Evolutionary conservation across 2,888 invertebrate species (phyloP), one percentile per base, ranked within the genome.

Genomic region (Heliconius charithonia): DNA sequence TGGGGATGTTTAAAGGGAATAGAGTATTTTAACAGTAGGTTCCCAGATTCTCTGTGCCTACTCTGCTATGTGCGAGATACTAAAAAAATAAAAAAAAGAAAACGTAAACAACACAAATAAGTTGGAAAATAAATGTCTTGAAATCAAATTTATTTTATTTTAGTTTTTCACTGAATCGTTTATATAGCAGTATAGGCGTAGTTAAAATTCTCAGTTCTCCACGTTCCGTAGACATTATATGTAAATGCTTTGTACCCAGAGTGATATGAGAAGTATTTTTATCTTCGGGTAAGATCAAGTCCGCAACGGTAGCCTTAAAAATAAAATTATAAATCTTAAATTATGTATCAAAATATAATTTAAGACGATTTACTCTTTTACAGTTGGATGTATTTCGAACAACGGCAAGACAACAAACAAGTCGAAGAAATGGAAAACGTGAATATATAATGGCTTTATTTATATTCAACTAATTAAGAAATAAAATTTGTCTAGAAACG

Each of bases 301-400:
- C 22, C 22, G 13, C 16, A 56, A 56, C 51, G 51, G 51, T 9
- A 22, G 22, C 0, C 9, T 22, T 7, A 7, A 56, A 45, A 56
- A 56, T 2, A 56, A 56, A 22, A 56, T 56, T 56, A 22, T 22
- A 22, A 22, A 7, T 41, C 3, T 41, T 41, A 4, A 16, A 16
- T 16, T 45, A 45, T 1, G 19, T 51, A 19, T 51, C 56, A 10
- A 59, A 37, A 37, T 37, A 37, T 69, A 32, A 7, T 22, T 59
- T 32, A 27, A 37, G n/a, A 10, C 1, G 22, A 22, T 32, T 9
- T 25, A 32, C n/a, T 74, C 27, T 67, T 77, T 91, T 93, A 76
- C 91, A 97, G 97, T 76, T 97, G 97, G 97, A 95, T 97, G 94
- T 97, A 97, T 88, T 95, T 95, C 82, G 96, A 97, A 87, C 96